A percentile compares a stretch with the other conserved stretches of the same genome.
Conservation (phyloP, 1,140 invertebrate species). For the Bombus confusus region DNA sequence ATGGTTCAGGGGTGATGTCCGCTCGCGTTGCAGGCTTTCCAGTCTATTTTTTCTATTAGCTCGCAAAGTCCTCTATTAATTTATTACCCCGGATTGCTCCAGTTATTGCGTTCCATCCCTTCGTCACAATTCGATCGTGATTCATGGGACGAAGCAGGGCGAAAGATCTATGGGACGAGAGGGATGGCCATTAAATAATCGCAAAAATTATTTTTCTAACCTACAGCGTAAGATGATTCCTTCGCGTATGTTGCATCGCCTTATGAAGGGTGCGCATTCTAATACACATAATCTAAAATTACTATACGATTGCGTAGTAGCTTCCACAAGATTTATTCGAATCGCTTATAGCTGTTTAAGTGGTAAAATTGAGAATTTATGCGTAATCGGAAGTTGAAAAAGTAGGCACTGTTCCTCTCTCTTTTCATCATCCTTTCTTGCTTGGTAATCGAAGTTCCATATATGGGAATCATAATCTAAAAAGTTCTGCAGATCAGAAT, state of each 20-base stretch:
- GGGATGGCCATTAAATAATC: slow-evolving; percentile 1
- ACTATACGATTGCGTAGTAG: background rate
- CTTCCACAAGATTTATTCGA: background rate
- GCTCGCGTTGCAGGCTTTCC: background rate
- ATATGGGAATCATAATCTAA: too few relatives aligned
- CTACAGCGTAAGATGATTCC: background rate
- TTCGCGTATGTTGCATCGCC: background rate
- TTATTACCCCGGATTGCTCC: slow-evolving; percentile 49
- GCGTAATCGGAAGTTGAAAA: too few relatives aligned
- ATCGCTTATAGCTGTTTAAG: too few relatives aligned
- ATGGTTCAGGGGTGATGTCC: slow-evolving; percentile 11
- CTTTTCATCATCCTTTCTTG: too few relatives aligned
- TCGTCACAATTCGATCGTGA: slow-evolving; percentile 25
- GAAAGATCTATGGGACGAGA: background rate
- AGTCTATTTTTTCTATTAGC: slow-evolving; percentile 49
- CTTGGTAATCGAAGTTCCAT: too few relatives aligned
- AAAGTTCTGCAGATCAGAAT: too few relatives aligned
- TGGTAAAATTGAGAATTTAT: too few relatives aligned
- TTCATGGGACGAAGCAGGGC: slow-evolving; percentile 5
- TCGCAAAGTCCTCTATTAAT: slow-evolving; percentile 44
- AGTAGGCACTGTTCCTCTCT: too few relatives aligned
- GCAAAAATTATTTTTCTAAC: background rate
- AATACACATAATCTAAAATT: background rate
- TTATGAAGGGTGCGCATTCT: background rate
- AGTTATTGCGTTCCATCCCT: slow-evolving; percentile 39